phyloP scores from a whole-genome alignment of 1,140 invertebrate genomes.

The Bicyclus anynana region DNA sequence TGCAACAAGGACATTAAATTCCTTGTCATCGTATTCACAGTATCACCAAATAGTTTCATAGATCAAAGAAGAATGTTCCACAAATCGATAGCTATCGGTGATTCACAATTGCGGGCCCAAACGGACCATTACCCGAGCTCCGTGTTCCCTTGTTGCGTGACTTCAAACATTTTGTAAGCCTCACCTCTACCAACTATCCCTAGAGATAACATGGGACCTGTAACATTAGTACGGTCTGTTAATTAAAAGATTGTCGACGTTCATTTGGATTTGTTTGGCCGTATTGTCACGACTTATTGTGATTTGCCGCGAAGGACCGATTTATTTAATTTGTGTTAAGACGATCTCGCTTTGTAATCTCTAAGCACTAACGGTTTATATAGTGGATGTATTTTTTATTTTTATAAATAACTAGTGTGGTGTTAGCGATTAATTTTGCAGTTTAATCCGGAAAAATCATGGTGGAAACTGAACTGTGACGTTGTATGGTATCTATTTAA shows the following conservation, averaged over 20 bases:
- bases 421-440: too few species aligned
- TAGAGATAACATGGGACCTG: constrained; percentile 47
- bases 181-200: constrained; percentile 37
- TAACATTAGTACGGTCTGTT: constrained; percentile 46
- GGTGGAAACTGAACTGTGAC: too few species aligned
- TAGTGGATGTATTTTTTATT: too few species aligned
- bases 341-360: too few species aligned
- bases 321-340: not conserved
- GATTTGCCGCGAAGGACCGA: constrained; percentile 19
- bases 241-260: constrained; percentile 60
- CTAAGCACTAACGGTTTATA: too few species aligned
- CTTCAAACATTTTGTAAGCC: constrained; percentile 60
- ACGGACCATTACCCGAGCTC: constrained; percentile 36
- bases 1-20: too few species aligned
- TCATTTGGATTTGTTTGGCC: constrained; percentile 58
- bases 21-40: too few species aligned
- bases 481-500: too few species aligned
- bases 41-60: too few species aligned
- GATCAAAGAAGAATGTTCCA: not conserved
- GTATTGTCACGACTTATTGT: constrained; percentile 53
- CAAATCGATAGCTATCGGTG: not conserved
- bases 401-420: too few species aligned
- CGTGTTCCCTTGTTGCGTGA: constrained; percentile 52
- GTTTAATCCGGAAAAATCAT: too few species aligned
- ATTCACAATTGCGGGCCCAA: not conserved